Base-by-base conservation (phyloP, 2,797 vertebrate genomes). In the Syndactyla subalaris region DNA sequence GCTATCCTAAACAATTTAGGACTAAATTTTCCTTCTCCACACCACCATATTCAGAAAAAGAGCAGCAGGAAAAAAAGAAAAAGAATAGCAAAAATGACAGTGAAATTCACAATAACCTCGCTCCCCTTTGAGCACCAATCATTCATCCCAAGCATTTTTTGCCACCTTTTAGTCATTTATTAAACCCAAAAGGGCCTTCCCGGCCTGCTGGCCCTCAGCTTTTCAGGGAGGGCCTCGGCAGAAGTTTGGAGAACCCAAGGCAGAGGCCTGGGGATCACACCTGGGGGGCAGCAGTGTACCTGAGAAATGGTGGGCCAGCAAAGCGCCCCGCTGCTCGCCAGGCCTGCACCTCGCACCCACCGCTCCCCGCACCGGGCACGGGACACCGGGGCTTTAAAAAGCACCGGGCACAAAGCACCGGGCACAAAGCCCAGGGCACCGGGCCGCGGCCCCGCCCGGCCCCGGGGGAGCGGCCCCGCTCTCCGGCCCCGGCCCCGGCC, bases 271-370 rank as follows among this genome's bases (percentile, higher is more conserved):
- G 41, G 32, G 34, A 36, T 7, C 8, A 5, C 57, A 26, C 3
- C 15, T 1, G 34, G 0, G 2, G 29, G 4, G 32, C 0, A 0
- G 6, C 51, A 10, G 24, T 16, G 49, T 0, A 41, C 10, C 13
- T 0, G 67, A 58, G 43, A 26, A 82, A 46, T 23, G 12, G 52
- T 49, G 55, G 9, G 0, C 15, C 2, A 41, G 8, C 2, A 39
- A 19, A n/a, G 5, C 70, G 12, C 6, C 14, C 8, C 20, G 11
- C 3, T 0, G 5, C 51, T 55, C 24, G 4, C 36, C 55, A 1
- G 0, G 9, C 7, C 85, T 38, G 2, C 43, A 2, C 67, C 38
- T 43, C 49, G 2, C 57, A 27, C 0, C 65, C 84, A 43, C 41
- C 41, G 18, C 41, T 43, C 41, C 41, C 41, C 18, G 41, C 11